Evolutionary conservation across 1,140 invertebrate genomes (phyloP), one percentile per base, ranked within the genome.

Genomic region (Leguminivora glycinivorella): DNA sequence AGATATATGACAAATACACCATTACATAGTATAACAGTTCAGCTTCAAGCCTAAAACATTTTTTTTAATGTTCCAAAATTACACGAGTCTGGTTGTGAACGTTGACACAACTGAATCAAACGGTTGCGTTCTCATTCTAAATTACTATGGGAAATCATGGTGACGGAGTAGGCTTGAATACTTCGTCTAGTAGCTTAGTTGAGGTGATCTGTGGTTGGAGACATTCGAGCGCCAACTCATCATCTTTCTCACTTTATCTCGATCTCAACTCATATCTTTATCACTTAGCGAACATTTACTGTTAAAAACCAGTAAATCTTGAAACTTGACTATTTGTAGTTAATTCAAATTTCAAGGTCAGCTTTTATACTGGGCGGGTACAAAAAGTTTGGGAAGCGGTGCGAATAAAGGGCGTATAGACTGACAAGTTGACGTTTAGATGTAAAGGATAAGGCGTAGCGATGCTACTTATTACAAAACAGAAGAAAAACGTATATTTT

Each of bases 201-300:
- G n/a, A n/a, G n/a, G n/a, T n/a, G n/a, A n/a, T n/a, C n/a, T n/a
- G n/a, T n/a, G n/a, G 34, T 58, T 29, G 17, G 56, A 58, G 56
- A 58, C 52, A 25, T 24, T 14, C 19, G 52, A 26, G 22, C 29
- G 56, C 56, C 56, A 60, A 60, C 58, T 63, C 26, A 63, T 63
- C 58, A 63, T 63, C 58, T 63, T 17, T 63, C 25, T 29, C 25
- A n/a, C 29, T 63, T 52, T 52, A 63, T 63, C 58, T 63, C 26
- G 58, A 63, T 63, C 25, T 63, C 4, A 9, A 56, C 24, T 26
- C 5, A 19, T n/a, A 22, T 52, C n/a, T 52, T 19, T 19, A 22
- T 52, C 47, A 3, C 47, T 52, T 52, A 6, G 1, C 19, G 7
- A 17, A 52, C 1, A 22, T 22, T 9, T 43, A 0, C 10, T 52